A percentile compares a stretch with the other conserved stretches of the same genome.
Conservation (phyloP, 2,888 invertebrate genomes). For the Uropetala carovei region DNA sequence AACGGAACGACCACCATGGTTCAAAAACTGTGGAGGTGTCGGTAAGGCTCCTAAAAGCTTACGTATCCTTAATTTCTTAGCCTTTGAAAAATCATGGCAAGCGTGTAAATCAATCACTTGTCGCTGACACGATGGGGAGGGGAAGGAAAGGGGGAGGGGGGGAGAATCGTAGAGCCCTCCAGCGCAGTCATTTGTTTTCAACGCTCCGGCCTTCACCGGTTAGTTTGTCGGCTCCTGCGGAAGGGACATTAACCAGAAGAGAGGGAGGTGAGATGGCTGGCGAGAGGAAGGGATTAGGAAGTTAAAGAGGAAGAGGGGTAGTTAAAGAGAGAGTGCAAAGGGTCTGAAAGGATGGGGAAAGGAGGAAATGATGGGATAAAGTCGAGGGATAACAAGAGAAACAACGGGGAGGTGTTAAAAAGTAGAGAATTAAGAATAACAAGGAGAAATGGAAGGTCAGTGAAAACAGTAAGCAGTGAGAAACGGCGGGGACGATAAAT, state of each 20-base stretch:
- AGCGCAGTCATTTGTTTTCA: conserved; percentile 25
- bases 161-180: neutral
- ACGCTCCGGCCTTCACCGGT: neutral
- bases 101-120: conserved; percentile 13
- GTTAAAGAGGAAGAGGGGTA: neutral
- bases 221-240: neutral
- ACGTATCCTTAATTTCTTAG: neutral
- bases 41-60: neutral
- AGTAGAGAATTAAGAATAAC: neutral
- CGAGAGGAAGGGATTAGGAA: neutral
- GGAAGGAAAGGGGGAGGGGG: neutral
- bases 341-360: neutral
- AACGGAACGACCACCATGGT: neutral
- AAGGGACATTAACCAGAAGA: neutral
- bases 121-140: neutral
- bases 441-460: too few species aligned
- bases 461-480: too few species aligned
- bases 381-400: neutral
- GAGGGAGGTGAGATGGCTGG: neutral
- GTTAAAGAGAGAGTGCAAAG: neutral
- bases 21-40: too few species aligned
- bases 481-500: too few species aligned
- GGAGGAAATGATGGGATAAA: neutral
- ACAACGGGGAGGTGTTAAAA: neutral
- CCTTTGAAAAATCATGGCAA: neutral